phyloP scores from a whole-genome alignment of 1,140 invertebrate genomes.

The Drosophila busckii region DNA sequence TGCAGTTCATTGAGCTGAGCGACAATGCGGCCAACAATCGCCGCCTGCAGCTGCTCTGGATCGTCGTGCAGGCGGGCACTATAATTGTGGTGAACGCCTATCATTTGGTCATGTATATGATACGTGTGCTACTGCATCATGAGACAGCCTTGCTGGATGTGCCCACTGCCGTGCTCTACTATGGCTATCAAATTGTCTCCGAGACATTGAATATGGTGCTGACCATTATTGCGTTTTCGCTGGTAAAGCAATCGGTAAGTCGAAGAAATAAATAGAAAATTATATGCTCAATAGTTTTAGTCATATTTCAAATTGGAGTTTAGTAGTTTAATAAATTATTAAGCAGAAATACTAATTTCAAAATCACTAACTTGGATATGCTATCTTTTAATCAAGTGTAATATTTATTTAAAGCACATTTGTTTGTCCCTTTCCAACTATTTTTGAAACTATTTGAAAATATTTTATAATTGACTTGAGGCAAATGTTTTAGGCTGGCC shows the following conservation, averaged over 20 bases:
- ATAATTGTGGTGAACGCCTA: slow-evolving; percentile 36
- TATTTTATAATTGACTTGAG: no score
- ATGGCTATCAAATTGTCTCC: slow-evolving; percentile 32
- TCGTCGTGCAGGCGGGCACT: slow-evolving; percentile 15
- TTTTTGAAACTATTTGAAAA: no score
- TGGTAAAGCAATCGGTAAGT: slow-evolving; percentile 26
- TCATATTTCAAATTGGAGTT: no score
- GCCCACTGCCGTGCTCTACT: slow-evolving; percentile 11
- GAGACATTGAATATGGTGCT: slow-evolving; percentile 14
- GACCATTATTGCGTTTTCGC: slow-evolving; percentile 19
- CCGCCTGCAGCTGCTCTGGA: slow-evolving; percentile 24
- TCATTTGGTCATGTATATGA: slow-evolving; percentile 27
- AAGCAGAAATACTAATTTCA: no score
- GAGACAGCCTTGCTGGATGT: slow-evolving; percentile 9
- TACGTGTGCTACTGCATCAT: slow-evolving; percentile 16
- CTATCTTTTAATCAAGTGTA: no score
- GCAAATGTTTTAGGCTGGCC: no score
- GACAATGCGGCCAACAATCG: slow-evolving; percentile 10
- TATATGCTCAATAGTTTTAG: no score
- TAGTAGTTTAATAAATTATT: background rate
- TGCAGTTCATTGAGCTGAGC: slow-evolving; percentile 28
- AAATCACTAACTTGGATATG: no score
- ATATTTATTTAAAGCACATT: background rate
- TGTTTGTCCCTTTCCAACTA: background rate
- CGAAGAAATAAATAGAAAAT: background rate